Percentiles rank a stretch among this genome's conserved stretches.
Evolutionary conservation across 92 coral and sea anemone genomes (phyloP).

Genomic region (Pocillopora meandrina): DNA sequence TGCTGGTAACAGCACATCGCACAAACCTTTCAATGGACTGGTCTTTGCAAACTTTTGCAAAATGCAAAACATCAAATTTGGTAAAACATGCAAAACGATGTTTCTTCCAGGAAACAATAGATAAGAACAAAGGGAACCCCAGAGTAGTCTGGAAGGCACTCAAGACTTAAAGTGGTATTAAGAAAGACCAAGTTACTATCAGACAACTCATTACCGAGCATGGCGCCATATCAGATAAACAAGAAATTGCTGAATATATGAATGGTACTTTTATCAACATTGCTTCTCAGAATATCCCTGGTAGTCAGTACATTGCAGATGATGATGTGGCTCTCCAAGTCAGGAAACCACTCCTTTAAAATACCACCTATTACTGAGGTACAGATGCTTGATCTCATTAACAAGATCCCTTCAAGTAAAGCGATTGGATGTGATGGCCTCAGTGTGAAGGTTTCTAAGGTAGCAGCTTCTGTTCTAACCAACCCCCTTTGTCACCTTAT

Average conservation of each 20-base stretch:
- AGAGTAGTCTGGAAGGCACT: slow-evolving; percentile 43
- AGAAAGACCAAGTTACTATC: background rate
- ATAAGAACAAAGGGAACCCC: slow-evolving; percentile 49
- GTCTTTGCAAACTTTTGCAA: slow-evolving; percentile 37
- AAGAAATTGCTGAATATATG: slow-evolving; percentile 36
- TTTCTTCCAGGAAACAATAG: slow-evolving; percentile 41
- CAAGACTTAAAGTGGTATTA: slow-evolving; percentile 28
- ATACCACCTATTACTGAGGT: too few species aligned
- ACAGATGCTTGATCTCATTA: too few species aligned
- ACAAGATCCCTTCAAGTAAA: too few species aligned
- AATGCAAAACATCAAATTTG: slow-evolving; percentile 45
- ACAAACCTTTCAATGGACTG: slow-evolving; percentile 39
- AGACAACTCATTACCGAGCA: slow-evolving; percentile 12
- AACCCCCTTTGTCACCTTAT: too few species aligned
- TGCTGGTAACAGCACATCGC: slow-evolving; percentile 39
- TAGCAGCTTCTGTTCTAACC: too few species aligned
- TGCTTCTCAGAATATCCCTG: too few species aligned
- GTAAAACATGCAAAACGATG: slow-evolving; percentile 39
- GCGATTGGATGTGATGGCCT: too few species aligned
- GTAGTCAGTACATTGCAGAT: too few species aligned
- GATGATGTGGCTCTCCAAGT: too few species aligned
- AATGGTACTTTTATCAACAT: too few species aligned
- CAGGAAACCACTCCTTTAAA: too few species aligned
- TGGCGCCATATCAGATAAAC: slow-evolving; percentile 26
- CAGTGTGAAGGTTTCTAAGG: too few species aligned